Percentiles rank a stretch among this genome's conserved stretches.
These are phyloP conservation scores for Prunella strophiata DNA, from an alignment of 2,797 vertebrate species.

Conservation along the genomic window DNA sequence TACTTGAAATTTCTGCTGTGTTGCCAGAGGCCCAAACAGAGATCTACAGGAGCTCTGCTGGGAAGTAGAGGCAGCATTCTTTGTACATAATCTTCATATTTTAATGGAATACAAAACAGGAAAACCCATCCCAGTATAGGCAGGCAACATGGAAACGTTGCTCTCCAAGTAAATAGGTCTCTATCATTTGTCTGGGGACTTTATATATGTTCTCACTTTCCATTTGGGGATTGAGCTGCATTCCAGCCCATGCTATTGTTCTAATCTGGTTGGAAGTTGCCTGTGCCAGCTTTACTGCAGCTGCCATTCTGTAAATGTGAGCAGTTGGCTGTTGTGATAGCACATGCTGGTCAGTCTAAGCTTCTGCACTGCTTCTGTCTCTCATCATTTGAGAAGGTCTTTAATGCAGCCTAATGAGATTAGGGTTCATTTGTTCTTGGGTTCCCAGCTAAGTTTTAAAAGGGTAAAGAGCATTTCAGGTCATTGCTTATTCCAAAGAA, in stretches of 20 bases:
- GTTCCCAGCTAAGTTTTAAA: constrained; percentile 10
- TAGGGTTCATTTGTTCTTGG: neutral
- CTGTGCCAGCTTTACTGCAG: neutral
- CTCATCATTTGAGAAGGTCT: neutral
- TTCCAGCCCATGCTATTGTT: neutral
- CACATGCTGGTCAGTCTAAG: neutral
- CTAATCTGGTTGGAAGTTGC: neutral
- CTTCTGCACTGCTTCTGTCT: neutral
- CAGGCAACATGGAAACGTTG: neutral
- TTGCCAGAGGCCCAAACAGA: neutral
- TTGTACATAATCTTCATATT: neutral
- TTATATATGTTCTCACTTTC: neutral
- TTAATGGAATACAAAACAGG: neutral
- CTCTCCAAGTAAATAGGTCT: neutral
- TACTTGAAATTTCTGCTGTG: neutral
- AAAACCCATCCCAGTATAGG: neutral
- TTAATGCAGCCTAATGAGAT: neutral
- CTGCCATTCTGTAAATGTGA: neutral
- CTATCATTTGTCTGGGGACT: neutral
- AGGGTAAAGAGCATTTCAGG: neutral
- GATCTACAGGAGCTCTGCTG: neutral
- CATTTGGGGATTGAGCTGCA: neutral
- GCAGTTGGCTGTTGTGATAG: neutral
- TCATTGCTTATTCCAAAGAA: neutral
- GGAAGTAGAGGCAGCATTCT: neutral